Percentiles rank a stretch among this genome's conserved stretches.
Conservation (phyloP, 2,113 vertebrate species). For the Acinonyx jubatus region DNA sequence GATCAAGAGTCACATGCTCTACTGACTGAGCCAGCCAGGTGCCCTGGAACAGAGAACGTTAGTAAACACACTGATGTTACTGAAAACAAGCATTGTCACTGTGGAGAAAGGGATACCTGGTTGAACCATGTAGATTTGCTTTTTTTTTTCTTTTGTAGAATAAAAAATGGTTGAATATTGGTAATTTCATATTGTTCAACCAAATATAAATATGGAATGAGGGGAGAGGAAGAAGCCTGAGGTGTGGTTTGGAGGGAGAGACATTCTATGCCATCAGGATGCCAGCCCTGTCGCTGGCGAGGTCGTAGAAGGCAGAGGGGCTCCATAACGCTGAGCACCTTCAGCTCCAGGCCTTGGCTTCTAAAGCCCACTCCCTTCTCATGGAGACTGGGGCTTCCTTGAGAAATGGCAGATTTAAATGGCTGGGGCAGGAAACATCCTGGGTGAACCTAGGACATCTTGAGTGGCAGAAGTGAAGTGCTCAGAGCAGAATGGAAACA, state of each 20-base stretch:
- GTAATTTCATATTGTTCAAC: neutral
- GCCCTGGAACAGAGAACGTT: neutral
- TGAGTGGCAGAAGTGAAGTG: neutral
- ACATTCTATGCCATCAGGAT: accelerated
- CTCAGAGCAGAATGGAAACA: neutral
- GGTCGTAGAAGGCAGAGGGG: neutral
- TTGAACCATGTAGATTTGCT: neutral
- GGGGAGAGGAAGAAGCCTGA: neutral
- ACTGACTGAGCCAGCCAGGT: no score
- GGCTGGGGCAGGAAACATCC: neutral
- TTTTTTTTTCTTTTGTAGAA: neutral
- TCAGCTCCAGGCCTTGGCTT: neutral
- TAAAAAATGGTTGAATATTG: neutral
- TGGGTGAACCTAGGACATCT: accelerated
- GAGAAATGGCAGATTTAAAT: neutral
- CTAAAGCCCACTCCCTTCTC: neutral
- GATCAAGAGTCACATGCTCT: no score
- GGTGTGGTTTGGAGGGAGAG: neutral
- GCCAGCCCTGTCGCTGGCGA: neutral
- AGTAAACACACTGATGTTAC: neutral
- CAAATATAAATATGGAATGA: neutral
- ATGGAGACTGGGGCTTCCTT: neutral
- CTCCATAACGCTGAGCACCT: neutral
- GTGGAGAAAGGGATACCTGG: neutral
- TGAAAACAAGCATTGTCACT: neutral